Evolutionary conservation across 2,888 invertebrate species (phyloP), one percentile per base, ranked within the genome.

Genomic region (Resseliella maxima): DNA sequence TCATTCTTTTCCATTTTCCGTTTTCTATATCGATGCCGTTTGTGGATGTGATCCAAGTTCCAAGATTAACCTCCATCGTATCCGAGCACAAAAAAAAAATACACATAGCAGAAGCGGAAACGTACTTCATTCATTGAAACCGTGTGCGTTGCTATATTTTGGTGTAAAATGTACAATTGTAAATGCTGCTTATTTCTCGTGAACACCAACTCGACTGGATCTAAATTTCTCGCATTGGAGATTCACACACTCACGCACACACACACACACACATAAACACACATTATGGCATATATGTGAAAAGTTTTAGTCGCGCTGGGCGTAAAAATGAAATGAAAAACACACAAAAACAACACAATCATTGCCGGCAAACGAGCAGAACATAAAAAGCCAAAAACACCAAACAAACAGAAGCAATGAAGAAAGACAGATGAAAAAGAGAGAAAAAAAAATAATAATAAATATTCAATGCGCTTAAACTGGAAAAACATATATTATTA

Each of bases 401-500:
- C 72, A 10, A 83, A 12, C n/a, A n/a, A n/a, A n/a, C n/a, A n/a
- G 15, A 18, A 36, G n/a, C 3, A n/a, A 6, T 15, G n/a, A 24
- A 59, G 24, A 10, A 59, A 24, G 59, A n/a, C 5, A 24, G 5
- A 59, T 6, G 5, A 59, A 24, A 59, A 59, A 6, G 59, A 24
- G 59, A 24, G 24, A 3, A 59, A 24, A n/a, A 15, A 59, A 38
- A 36, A 83, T 21, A 36, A 38, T n/a, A 36, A 83, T 83, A 83
- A 83, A 83, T 83, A 83, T 83, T 83, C 83, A 83, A 83, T 83
- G 83, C 83, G 38, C 38, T 38, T 38, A 38, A 83, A 83, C 83
- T 38, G 83, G 83, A 83, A 83, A 83, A 83, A 38, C 83, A 83
- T 83, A 36, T 83, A 83, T 83, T 83, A 83, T 83, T 83, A 83